Conservation (phyloP, 2,113 vertebrate species). For the Salvator merianae region DNA sequence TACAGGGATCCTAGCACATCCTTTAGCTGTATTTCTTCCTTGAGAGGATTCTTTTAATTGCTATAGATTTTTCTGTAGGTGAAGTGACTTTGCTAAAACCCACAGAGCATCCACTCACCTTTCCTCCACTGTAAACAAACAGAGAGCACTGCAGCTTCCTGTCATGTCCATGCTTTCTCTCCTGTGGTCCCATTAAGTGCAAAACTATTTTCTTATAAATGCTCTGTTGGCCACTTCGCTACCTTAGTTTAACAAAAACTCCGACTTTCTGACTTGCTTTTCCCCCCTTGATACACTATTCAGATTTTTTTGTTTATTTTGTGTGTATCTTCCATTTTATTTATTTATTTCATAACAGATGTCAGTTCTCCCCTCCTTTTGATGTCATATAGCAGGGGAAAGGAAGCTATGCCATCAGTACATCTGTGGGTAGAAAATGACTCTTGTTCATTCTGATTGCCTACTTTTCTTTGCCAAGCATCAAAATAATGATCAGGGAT, state of each 20-base stretch:
- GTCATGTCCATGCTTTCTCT: not conserved
- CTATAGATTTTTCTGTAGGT: constrained; percentile 67
- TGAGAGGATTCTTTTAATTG: constrained; percentile 58
- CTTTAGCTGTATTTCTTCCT: constrained; percentile 32
- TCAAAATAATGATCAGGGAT: too few relatives aligned
- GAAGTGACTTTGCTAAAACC: constrained; percentile 48
- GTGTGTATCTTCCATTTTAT: not conserved
- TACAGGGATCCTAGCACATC: constrained; percentile 45
- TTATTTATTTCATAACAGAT: not conserved
- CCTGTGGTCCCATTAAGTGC: not conserved
- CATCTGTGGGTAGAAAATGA: too few relatives aligned
- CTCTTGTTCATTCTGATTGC: too few relatives aligned
- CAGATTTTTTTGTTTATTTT: not conserved
- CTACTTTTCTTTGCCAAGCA: too few relatives aligned
- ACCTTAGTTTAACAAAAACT: not conserved
- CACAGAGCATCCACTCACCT: not conserved
- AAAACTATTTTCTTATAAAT: not conserved
- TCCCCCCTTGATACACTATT: not conserved
- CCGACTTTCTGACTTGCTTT: not conserved
- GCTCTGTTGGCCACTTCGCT: not conserved
- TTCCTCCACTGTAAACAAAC: not conserved
- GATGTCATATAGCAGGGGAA: too few relatives aligned
- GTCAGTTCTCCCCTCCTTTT: not conserved
- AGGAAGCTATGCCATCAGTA: too few relatives aligned
- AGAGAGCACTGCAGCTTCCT: not conserved